phyloP scores from a whole-genome alignment of 2,888 invertebrate species.

The Papilio elwesi region DNA sequence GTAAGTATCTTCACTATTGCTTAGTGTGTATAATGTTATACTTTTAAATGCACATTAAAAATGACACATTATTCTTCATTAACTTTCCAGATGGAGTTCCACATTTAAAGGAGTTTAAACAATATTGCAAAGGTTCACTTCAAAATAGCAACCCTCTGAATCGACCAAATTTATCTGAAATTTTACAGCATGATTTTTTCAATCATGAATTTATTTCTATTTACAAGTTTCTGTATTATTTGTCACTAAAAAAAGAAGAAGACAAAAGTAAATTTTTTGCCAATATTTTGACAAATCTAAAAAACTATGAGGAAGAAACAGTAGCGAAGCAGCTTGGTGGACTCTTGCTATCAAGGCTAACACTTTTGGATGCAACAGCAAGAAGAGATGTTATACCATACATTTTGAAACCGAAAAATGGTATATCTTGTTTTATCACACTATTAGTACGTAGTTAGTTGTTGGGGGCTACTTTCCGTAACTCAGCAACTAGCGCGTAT shows the following conservation, averaged over 20 bases:
- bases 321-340: constrained; percentile 92
- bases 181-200: constrained; percentile 90
- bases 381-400: constrained; percentile 88
- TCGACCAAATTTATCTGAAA: constrained; percentile 87
- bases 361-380: constrained; percentile 92
- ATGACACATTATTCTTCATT: not conserved
- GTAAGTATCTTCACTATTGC: constrained; percentile 58
- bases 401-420: constrained; percentile 88
- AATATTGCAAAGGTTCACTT: constrained; percentile 87
- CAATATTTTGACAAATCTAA: constrained; percentile 87
- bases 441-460: not conserved
- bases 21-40: not conserved
- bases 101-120: constrained; percentile 87
- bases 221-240: constrained; percentile 91
- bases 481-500: no score
- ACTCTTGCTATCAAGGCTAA: constrained; percentile 91
- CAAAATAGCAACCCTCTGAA: constrained; percentile 86
- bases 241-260: constrained; percentile 90
- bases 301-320: constrained; percentile 90
- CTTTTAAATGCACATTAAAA: not conserved
- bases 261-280: constrained; percentile 92
- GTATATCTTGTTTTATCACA: constrained; percentile 65
- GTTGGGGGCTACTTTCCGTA: no score
- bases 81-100: constrained; percentile 86
- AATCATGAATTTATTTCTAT: constrained; percentile 94